Conservation (phyloP, 2,888 invertebrate genomes). For the Cephus rjabovi region DNA sequence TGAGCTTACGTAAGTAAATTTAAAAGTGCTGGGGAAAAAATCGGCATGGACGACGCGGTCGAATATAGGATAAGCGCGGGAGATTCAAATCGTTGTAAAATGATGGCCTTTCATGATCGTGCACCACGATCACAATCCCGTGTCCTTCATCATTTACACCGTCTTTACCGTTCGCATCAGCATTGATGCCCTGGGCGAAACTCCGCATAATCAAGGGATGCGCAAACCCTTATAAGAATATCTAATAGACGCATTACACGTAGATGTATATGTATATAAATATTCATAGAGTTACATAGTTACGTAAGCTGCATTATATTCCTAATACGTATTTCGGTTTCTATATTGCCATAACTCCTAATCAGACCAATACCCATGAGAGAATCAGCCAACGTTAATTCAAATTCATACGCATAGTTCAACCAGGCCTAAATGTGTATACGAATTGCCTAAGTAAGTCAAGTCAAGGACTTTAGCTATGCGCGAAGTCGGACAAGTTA, state of each 20-base stretch:
- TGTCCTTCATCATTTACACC: background rate
- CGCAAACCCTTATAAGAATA: background rate
- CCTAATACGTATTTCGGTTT: background rate
- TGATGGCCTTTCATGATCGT: background rate
- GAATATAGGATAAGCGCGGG: background rate
- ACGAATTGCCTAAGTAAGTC: background rate
- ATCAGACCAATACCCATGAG: background rate
- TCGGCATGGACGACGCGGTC: background rate
- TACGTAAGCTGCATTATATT: background rate
- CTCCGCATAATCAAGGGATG: background rate
- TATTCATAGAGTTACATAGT: background rate
- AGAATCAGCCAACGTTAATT: slow-evolving; percentile 19
- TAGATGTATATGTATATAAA: background rate
- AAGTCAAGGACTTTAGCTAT: background rate
- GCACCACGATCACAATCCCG: background rate
- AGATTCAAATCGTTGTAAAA: background rate
- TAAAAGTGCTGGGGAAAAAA: background rate
- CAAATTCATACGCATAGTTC: slow-evolving; percentile 40
- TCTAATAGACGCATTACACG: background rate
- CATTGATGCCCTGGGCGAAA: background rate
- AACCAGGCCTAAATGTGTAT: background rate
- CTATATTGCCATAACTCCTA: background rate
- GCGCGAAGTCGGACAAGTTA: background rate
- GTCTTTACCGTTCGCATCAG: background rate
- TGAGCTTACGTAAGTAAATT: background rate